These are phyloP conservation scores for Macrotis lagotis DNA, from an alignment of 2,113 vertebrate species.

Conservation along the genomic window DNA sequence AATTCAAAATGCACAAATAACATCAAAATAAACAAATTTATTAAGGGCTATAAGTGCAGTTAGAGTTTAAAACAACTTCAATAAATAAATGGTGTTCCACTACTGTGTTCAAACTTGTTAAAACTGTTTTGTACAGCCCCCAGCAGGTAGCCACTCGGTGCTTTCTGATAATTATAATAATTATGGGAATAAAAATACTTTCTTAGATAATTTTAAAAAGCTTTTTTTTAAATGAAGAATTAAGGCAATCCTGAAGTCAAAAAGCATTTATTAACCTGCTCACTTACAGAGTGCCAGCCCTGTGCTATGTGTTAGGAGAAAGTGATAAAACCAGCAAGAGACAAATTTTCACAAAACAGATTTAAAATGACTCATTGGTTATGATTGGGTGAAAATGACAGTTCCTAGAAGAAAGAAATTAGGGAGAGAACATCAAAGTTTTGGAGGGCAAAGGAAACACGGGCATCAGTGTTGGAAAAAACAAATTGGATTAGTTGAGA, in stretches of 20 bases:
- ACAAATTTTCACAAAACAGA: constrained; percentile 1
- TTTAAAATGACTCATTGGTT: background rate
- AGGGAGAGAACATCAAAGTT: background rate
- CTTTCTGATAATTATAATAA: constrained; percentile 13
- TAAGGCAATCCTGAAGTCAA: background rate
- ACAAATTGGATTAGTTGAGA: background rate
- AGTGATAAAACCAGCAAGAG: background rate
- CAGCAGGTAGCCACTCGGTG: background rate
- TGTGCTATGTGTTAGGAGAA: background rate
- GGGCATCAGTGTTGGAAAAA: background rate
- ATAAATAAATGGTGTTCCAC: background rate
- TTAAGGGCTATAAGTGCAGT: background rate
- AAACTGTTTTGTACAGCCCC: background rate
- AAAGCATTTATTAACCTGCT: background rate
- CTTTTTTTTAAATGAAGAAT: background rate
- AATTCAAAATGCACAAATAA: background rate
- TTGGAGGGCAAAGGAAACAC: background rate
- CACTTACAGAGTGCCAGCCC: background rate
- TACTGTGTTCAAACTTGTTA: background rate
- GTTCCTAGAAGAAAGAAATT: background rate
- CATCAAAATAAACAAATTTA: background rate
- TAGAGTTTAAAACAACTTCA: background rate
- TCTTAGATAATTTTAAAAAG: background rate
- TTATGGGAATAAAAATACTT: background rate
- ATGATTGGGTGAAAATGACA: background rate